These are phyloP conservation scores for Xiphias gladius DNA, from an alignment of 2,113 vertebrate genomes.

Conservation along the genomic window DNA sequence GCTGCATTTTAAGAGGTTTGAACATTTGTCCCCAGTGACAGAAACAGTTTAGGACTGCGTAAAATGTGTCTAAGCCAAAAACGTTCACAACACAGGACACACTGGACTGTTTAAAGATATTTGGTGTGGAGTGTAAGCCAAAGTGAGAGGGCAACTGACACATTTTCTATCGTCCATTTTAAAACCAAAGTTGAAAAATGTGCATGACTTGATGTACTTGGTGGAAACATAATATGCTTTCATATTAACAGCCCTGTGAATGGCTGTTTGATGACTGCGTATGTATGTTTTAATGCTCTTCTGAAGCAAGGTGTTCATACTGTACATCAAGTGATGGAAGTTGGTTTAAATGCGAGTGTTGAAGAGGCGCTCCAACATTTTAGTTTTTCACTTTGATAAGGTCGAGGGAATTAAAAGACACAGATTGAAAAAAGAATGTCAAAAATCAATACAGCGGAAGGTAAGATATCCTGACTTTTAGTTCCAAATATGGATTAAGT, in stretches of 20 bases:
- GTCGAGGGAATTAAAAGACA: not conserved
- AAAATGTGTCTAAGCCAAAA: conserved; percentile 18
- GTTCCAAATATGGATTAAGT: not conserved
- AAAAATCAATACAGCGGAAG: not conserved
- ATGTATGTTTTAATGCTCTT: not conserved
- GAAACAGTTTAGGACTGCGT: conserved; percentile 32
- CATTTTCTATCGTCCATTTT: not conserved
- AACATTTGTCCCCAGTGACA: conserved; percentile 42
- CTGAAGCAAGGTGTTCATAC: not conserved
- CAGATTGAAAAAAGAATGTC: not conserved
- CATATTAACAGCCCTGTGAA: not conserved
- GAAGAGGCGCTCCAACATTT: not conserved
- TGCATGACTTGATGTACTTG: not conserved
- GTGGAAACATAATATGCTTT: not conserved
- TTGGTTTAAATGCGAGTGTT: not conserved
- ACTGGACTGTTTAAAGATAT: conserved; percentile 8
- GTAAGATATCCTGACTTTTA: not conserved
- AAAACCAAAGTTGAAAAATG: not conserved
- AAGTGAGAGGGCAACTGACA: conserved; percentile 2
- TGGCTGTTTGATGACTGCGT: not conserved
- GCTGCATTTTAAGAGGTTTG: conserved; percentile 28
- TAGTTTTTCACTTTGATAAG: not conserved
- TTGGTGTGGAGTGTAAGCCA: not conserved
- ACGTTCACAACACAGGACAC: not conserved
- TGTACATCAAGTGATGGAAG: not conserved